Evolutionary conservation across 2,113 vertebrate species (phyloP).

Genomic region (Cyrtonyx montezumae): DNA sequence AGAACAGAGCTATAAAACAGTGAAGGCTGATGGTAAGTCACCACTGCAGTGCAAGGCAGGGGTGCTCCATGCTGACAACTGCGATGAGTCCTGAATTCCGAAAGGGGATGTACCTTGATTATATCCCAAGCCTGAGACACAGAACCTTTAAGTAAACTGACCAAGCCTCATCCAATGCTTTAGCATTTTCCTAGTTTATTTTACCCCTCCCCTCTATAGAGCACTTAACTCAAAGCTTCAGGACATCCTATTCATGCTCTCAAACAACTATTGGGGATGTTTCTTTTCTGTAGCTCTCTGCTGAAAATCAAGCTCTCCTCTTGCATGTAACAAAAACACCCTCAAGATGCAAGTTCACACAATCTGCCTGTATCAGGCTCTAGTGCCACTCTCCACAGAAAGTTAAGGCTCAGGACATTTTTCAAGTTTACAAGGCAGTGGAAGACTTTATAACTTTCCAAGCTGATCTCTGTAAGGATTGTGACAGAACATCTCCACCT

Average conservation of each 20-base stretch:
- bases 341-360: background rate
- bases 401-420: background rate
- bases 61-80: background rate
- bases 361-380: background rate
- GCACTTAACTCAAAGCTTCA: background rate
- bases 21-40: background rate
- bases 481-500: background rate
- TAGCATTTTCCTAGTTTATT: background rate
- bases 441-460: background rate
- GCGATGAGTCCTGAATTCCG: background rate
- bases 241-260: background rate
- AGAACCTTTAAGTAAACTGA: background rate
- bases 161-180: background rate
- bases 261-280: accelerated
- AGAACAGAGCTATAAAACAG: background rate
- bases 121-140: background rate
- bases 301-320: background rate
- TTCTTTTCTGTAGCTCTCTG: background rate
- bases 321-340: background rate
- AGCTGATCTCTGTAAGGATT: background rate
- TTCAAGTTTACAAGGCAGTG: background rate
- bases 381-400: background rate
- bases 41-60: background rate
- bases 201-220: background rate
- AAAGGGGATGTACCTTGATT: background rate